These are phyloP conservation scores for Tachysurus fulvidraco DNA, from an alignment of 2,113 vertebrate genomes.

Conservation along the genomic window DNA sequence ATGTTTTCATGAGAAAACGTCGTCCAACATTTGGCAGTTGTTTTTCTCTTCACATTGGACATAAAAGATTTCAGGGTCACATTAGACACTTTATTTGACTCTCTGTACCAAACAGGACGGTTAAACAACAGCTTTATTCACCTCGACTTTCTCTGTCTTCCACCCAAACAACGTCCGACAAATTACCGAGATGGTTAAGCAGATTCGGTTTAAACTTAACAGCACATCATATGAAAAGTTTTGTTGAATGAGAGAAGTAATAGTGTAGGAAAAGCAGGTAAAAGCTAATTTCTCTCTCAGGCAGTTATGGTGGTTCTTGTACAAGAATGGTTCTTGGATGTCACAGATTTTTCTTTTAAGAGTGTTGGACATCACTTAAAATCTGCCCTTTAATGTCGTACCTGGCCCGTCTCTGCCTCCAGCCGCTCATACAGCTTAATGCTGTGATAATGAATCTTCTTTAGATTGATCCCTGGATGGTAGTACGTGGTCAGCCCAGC, in stretches of 20 bases:
- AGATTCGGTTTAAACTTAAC: too few relatives aligned
- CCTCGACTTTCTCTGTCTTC: background rate
- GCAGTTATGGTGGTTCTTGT: too few relatives aligned
- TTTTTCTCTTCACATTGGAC: background rate
- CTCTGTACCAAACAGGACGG: background rate
- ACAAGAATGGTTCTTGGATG: background rate
- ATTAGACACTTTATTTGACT: background rate
- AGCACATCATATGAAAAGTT: too few relatives aligned
- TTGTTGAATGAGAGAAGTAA: too few relatives aligned
- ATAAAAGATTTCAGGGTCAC: background rate
- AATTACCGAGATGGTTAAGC: background rate
- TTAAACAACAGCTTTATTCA: background rate
- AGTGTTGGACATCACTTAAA: background rate
- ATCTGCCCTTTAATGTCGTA: conserved; percentile 57
- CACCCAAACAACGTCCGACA: background rate
- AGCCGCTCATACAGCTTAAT: conserved; percentile 91
- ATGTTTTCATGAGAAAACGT: background rate
- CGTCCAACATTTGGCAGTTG: background rate
- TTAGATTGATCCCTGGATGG: conserved; percentile 96
- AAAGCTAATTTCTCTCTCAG: background rate
- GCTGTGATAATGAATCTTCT: conserved; percentile 94
- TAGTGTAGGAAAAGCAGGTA: too few relatives aligned
- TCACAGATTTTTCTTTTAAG: background rate
- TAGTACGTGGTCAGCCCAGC: conserved; percentile 96
- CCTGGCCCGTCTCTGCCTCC: conserved; percentile 96